Evolutionary conservation across 2,797 vertebrate species (phyloP).

Genomic region (Chloroceryle inda): DNA sequence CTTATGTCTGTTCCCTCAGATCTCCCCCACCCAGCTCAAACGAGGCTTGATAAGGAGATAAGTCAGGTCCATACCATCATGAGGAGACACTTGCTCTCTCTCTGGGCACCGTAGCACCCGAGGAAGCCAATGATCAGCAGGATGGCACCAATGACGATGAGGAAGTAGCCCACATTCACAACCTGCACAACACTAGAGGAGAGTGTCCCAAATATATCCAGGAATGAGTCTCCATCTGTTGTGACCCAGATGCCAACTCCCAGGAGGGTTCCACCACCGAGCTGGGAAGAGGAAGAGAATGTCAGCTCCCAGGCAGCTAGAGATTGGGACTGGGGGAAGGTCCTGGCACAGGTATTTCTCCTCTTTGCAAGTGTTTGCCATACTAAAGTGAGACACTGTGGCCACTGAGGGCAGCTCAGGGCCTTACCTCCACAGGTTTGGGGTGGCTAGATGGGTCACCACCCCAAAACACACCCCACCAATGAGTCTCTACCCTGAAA

Average conservation of each 20-base stretch:
- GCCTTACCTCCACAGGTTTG: accelerated
- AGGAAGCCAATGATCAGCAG: slow-evolving; percentile 87
- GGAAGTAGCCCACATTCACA: slow-evolving; percentile 88
- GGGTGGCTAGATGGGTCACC: accelerated
- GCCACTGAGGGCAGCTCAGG: background rate
- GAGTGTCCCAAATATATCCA: slow-evolving; percentile 82
- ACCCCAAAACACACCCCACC: background rate
- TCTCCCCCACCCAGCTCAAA: background rate
- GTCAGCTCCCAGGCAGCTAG: background rate
- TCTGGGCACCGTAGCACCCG: slow-evolving; percentile 87
- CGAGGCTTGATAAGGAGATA: background rate
- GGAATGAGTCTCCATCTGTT: slow-evolving; percentile 82
- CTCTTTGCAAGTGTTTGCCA: background rate
- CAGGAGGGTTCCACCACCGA: slow-evolving; percentile 84
- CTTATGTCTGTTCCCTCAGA: background rate
- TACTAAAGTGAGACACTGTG: background rate
- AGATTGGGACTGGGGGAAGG: background rate
- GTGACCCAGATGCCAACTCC: slow-evolving; percentile 90
- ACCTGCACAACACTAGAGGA: slow-evolving; percentile 77
- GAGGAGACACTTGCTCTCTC: slow-evolving; percentile 91
- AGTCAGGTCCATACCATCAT: slow-evolving; percentile 81
- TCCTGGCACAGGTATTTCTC: background rate
- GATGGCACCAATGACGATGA: slow-evolving; percentile 84
- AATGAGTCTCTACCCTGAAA: background rate
- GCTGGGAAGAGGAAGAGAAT: slow-evolving; percentile 70